Percentiles rank a stretch among this genome's conserved stretches.
Conservation (phyloP, 2,888 invertebrate species). For the Agapostemon virescens region DNA sequence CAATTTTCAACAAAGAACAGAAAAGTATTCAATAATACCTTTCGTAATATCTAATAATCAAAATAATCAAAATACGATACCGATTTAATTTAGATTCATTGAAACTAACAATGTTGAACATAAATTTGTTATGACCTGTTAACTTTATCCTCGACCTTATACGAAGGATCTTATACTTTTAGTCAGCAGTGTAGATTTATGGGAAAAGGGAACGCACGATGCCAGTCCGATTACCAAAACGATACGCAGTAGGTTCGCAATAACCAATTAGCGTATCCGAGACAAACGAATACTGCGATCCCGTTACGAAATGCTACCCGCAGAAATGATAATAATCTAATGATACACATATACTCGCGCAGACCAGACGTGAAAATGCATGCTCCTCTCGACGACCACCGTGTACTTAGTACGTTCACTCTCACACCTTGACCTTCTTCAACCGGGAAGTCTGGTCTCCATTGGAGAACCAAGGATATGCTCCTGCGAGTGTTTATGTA, state of each 20-base stretch:
- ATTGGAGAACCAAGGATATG: conserved; percentile 27
- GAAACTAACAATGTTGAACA: no score
- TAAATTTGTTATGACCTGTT: no score
- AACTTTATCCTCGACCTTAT: no score
- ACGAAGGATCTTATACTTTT: no score
- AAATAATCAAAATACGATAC: no score
- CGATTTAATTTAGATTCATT: no score
- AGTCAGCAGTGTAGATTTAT: no score
- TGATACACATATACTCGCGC: conserved; percentile 35
- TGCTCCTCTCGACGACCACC: conserved; percentile 12
- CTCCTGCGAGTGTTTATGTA: conserved; percentile 2
- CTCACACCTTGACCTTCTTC: conserved; percentile 73
- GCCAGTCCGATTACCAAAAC: background rate
- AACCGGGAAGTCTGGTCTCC: conserved; percentile 66
- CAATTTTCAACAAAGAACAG: no score
- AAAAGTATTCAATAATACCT: no score
- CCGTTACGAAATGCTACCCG: conserved; percentile 56
- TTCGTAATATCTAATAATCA: no score
- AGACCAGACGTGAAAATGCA: conserved; percentile 17
- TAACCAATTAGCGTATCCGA: conserved; percentile 56
- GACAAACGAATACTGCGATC: conserved; percentile 49
- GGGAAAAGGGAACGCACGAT: no score
- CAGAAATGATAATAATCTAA: conserved; percentile 58
- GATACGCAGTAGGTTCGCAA: conserved; percentile 15
- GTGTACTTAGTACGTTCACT: conserved; percentile 65